phyloP scores from a whole-genome alignment of 2,113 vertebrate species.

The Chamaetylas fuelleborni region DNA sequence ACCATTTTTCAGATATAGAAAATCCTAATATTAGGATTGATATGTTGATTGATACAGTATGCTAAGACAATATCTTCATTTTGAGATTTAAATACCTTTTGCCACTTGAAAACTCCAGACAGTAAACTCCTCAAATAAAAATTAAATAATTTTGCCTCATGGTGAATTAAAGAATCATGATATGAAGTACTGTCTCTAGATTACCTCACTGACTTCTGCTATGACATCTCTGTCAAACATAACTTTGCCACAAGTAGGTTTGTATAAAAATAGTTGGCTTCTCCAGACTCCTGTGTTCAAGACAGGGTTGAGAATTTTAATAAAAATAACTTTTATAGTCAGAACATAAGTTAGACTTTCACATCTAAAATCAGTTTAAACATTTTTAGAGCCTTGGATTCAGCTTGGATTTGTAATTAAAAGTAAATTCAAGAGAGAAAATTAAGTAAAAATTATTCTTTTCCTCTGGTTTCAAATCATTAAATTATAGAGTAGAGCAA shows the following conservation, averaged over 20 bases:
- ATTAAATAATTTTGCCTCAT: neutral
- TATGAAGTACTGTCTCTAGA: neutral
- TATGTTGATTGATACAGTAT: rapidly evolving
- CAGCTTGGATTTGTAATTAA: neutral
- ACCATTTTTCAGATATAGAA: neutral
- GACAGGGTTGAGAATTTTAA: neutral
- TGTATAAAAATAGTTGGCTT: neutral
- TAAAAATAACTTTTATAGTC: neutral
- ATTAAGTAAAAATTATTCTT: neutral
- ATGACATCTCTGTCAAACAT: neutral
- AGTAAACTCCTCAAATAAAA: neutral
- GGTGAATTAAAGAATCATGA: neutral
- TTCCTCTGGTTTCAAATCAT: neutral
- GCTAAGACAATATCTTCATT: neutral
- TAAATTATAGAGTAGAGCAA: neutral
- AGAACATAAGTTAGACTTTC: neutral
- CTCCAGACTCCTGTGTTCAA: neutral
- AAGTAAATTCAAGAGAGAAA: neutral
- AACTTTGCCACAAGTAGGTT: neutral
- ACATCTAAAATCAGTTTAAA: neutral
- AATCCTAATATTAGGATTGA: neutral
- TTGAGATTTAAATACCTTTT: neutral
- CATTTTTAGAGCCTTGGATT: neutral
- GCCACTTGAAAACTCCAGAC: neutral
- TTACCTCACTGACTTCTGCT: neutral